Evolutionary conservation across 2,888 invertebrate species (phyloP).

Genomic region (Drepana falcataria): DNA sequence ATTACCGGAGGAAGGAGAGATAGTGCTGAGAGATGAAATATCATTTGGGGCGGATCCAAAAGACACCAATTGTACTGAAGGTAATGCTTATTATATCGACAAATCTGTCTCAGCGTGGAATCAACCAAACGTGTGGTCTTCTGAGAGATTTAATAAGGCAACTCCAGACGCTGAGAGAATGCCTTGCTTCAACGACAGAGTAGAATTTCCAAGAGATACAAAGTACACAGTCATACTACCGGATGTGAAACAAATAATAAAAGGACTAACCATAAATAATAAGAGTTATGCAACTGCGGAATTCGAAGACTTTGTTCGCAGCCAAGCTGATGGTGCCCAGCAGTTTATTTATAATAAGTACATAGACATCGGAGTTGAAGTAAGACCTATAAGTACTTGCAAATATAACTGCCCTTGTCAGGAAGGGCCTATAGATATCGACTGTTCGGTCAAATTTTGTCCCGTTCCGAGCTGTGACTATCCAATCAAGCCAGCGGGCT

Average conservation of each 20-base stretch:
- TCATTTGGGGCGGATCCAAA: constrained; percentile 36
- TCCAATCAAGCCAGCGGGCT: constrained; percentile 57
- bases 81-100: constrained; percentile 47
- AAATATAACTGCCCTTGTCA: constrained; percentile 62
- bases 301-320: constrained; percentile 16
- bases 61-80: constrained; percentile 42
- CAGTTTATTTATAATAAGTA: constrained; percentile 38
- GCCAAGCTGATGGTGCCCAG: constrained; percentile 21
- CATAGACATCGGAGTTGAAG: constrained; percentile 26
- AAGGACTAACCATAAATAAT: constrained; percentile 33
- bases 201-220: constrained; percentile 47
- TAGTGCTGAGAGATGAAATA: constrained; percentile 50
- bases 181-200: constrained; percentile 67
- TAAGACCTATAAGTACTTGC: constrained; percentile 20
- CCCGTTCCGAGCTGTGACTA: constrained; percentile 43
- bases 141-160: constrained; percentile 58
- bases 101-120: constrained; percentile 50
- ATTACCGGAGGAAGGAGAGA: constrained; percentile 59
- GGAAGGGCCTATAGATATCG: constrained; percentile 31
- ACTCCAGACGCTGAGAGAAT: constrained; percentile 70
- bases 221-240: constrained; percentile 49
- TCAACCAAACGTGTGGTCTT: constrained; percentile 65
- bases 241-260: constrained; percentile 34
- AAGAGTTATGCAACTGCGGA: constrained; percentile 15
- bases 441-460: constrained; percentile 54